Conservation (phyloP, 2,113 vertebrate species). For the Oreotrochilus melanogaster region DNA sequence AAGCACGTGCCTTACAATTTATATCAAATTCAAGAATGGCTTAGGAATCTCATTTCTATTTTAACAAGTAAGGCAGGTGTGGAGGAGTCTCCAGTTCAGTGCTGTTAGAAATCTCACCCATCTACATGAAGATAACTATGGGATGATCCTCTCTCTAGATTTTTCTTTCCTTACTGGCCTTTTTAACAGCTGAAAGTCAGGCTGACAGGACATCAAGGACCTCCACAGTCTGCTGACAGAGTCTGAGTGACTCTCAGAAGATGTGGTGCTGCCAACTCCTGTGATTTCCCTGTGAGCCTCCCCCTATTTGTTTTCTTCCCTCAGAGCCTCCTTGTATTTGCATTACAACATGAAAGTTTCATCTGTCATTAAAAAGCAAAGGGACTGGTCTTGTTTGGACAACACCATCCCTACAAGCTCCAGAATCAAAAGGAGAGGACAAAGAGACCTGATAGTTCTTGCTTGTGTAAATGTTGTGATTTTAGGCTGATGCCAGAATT, state of each 20-base stretch:
- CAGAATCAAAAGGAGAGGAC: background rate
- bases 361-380: background rate
- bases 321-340: background rate
- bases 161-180: background rate
- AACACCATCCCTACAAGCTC: background rate
- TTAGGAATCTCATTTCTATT: background rate
- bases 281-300: background rate
- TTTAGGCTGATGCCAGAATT: background rate
- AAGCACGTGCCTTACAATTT: background rate
- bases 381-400: background rate
- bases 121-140: background rate
- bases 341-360: background rate
- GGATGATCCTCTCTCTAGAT: background rate
- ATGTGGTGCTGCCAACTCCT: background rate
- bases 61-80: background rate
- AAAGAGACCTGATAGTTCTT: background rate
- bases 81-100: background rate
- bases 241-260: background rate
- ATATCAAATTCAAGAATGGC: background rate
- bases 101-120: background rate
- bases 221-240: background rate
- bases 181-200: background rate
- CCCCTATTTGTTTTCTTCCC: background rate
- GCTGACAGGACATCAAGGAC: background rate
- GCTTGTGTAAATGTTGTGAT: background rate